These are phyloP conservation scores for Pavo muticus DNA, from an alignment of 2,113 vertebrate species.

Conservation along the genomic window DNA sequence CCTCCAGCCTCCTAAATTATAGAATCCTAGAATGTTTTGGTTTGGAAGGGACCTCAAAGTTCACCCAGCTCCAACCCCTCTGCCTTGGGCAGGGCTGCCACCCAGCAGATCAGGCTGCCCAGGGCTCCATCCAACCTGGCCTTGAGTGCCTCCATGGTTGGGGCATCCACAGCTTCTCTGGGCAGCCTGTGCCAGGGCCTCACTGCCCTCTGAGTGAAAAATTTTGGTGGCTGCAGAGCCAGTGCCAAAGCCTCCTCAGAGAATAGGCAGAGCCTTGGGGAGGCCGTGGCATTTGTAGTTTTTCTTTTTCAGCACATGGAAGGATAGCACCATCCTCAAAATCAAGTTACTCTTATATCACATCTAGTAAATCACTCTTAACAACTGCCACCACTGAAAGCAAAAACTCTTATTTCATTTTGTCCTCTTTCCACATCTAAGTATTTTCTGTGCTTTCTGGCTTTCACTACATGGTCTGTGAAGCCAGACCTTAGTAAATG, in stretches of 20 bases:
- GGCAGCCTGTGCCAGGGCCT: too few species aligned
- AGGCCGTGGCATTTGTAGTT: rapidly evolving
- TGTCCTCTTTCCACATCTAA: neutral
- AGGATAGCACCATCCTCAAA: neutral
- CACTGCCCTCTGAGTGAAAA: too few species aligned
- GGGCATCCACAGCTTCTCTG: too few species aligned
- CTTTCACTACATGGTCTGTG: neutral
- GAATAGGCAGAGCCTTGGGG: neutral
- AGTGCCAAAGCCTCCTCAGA: neutral
- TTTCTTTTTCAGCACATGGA: neutral
- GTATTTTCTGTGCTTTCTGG: neutral
- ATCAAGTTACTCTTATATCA: neutral
- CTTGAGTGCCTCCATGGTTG: too few species aligned
- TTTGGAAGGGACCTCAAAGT: too few species aligned
- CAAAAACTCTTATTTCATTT: neutral
- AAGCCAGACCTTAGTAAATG: neutral
- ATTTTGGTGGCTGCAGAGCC: neutral
- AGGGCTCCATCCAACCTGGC: too few species aligned
- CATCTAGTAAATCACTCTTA: neutral
- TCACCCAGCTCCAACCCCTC: too few species aligned
- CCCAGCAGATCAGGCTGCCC: too few species aligned
- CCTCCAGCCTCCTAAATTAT: neutral
- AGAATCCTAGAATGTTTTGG: too few species aligned
- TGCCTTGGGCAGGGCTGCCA: too few species aligned
- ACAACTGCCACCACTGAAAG: neutral